Evolutionary conservation across 2,888 invertebrate genomes (phyloP), one percentile per base, ranked within the genome.

Genomic region (Synergus gifuensis): DNA sequence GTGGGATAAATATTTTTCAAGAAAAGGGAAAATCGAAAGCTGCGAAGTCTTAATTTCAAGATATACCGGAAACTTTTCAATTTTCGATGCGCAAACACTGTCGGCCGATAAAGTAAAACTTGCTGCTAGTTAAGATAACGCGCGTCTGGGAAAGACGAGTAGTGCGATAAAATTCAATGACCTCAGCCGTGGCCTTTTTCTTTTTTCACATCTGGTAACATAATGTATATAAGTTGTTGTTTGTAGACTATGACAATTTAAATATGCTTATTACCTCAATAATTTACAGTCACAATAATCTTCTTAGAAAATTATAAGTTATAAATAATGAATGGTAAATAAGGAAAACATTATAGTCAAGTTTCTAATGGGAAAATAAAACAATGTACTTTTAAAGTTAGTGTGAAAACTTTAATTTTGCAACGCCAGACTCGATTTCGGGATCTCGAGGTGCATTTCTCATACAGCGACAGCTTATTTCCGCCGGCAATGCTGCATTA

Each of bases 91-190:
- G 49, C 69, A 49, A 14, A 46, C 46, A 49, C 16, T 28, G 16
- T 49, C 44, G 14, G 28, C 28, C 28, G 49, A 69, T 69, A 69
- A 69, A 46, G 28, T 16, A 9, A 22, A 49, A 49, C 44, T 67
- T 46, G 44, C 22, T 44, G 44, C 18, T 69, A 22, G 54, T 54
- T 54, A 69, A 46, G 69, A 69, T 69, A 69, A 49, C 46, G 14
- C 49, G 69, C 46, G 16, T 28, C 46, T 49, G 28, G 28, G 22
- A 69, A 49, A 69, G 16, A 49, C 69, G 9, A 69, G 46, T 49
- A 69, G 49, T 28, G 49, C 69, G 69, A 69, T 69, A 28, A 69
- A 69, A 69, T 69, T 49, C 69, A 69, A 49, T 69, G 69, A 69
- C 69, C 69, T 69, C 46, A 58, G 16, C 18, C 18, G 18, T 18